Conservation (phyloP, 2,888 invertebrate species). For the Arrhopalites spinosus region DNA sequence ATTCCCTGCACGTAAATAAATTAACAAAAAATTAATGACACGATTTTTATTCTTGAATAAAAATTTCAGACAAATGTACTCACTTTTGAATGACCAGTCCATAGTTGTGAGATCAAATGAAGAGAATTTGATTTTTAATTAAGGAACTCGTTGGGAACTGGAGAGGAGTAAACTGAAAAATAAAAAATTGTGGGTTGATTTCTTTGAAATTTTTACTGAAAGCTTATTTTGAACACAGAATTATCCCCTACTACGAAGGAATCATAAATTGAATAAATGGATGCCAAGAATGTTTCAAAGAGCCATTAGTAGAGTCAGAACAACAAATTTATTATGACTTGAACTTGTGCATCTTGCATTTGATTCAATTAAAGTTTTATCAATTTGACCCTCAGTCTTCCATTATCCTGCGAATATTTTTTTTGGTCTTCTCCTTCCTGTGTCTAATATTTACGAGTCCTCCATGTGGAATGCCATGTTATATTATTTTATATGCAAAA, state of each 20-base stretch:
- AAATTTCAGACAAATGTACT: neutral
- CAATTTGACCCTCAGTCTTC: neutral
- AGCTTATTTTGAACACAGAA: too few species aligned
- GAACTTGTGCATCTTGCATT: neutral
- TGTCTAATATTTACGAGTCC: neutral
- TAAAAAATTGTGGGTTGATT: too few species aligned
- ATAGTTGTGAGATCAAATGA: neutral
- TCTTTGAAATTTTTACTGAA: too few species aligned
- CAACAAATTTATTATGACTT: neutral
- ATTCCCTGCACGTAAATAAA: constrained; percentile 29
- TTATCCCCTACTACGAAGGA: too few species aligned
- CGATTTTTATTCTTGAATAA: neutral
- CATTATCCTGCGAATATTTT: too few species aligned
- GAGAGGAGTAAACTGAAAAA: too few species aligned
- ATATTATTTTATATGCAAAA: too few species aligned
- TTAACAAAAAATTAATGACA: neutral
- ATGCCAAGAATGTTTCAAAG: neutral
- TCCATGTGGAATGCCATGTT: too few species aligned
- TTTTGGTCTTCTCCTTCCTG: too few species aligned
- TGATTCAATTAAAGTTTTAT: constrained; percentile 5
- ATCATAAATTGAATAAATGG: too few species aligned
- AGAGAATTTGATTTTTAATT: neutral
- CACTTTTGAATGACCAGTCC: constrained; percentile 3
- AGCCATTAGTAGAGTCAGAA: neutral
- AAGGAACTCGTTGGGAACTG: too few species aligned